Base-by-base conservation (phyloP, 2,113 vertebrate species). In the Prunella fulvescens region DNA sequence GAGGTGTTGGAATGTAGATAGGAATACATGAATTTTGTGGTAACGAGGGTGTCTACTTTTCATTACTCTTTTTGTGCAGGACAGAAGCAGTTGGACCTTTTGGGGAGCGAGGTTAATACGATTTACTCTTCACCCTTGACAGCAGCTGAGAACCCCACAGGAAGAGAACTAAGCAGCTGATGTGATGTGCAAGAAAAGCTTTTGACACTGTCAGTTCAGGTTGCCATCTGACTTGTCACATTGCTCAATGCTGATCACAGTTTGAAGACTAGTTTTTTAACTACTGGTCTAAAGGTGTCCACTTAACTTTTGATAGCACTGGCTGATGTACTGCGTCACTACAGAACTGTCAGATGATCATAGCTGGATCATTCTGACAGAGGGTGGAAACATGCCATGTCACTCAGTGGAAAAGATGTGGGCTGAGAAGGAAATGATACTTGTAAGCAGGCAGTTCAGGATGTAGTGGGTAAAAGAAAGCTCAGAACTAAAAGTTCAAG, bases 1-100 rank as follows among this genome's bases (percentile, higher is more conserved):
- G 96, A 97, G 81, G 93, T 94, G 94, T 79, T 92, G 88, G 78
- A 85, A 96, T 84, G 96, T 61, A 96, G 92, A 85, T 10, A 88
- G 91, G 77, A 94, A 89, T 83, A 95, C n/a, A 96, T 62, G 77
- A 94, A 88, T 95, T 94, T 77, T 77, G 77, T 6, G 5, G 45
- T 81, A 93, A 83, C 86, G 58, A 96, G 86, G 70, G 79, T 92
- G 85, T 89, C 88, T 93, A 65, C 73, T 94, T 90, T 86, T 84
- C 86, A 90, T 81, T 88, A 90, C 69, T 70, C 93, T 64, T 94
- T 90, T 77, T 57, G 64, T 62, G 83, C 79, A 88, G 92, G 87
- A 91, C 87, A 94, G 83, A 92, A 44, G 33, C 84, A 86, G 58
- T 50, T 64, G 45, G 82, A 90, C 72, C 77, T 96, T 92, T n/a